Evolutionary conservation across 2,888 invertebrate species (phyloP), one percentile per base, ranked within the genome.

Genomic region (Pristionchus mayeri): DNA sequence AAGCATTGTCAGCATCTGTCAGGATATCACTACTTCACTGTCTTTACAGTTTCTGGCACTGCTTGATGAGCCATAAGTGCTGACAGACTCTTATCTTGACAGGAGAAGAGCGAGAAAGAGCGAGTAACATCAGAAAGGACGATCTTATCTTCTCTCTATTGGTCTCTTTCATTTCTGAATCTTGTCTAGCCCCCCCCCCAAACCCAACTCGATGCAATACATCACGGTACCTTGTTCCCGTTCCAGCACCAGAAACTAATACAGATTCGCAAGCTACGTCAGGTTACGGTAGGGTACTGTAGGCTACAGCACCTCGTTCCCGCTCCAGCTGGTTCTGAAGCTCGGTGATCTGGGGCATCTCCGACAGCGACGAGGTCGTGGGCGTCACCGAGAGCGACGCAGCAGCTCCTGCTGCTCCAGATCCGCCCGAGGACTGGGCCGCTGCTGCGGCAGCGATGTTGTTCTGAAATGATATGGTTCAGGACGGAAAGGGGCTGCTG

Each of bases 321-420:
- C 87, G 79, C 48, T 89, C 89, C 71, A 92, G 86, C n/a, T 90
- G 89, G 30, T 84, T 78, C 84, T 89, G 88, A 60, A 92, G 88
- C 78, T 90, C 90, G 21, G 37, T 44, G 40, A 71, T n/a, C 30
- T 50, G 76, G 27, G 40, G 76, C 30, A 78, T 48, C 50, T 50
- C 48, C 4, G 40, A n/a, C 13, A 21, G 7, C 30, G 50, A n/a
- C 21, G 48, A 30, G 2, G 76, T 30, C 6, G 76, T 88, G 50
- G 88, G 84, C 80, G 87, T 88, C 6, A 50, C 87, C 44, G 88
- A 84, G 76, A 87, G 88, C 44, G 71, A 9, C 34, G 34, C 27
- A 13, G 60, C 27, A 27, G 60, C 3, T 1, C 34, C 63, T 0
- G 63, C 34, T 16, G 63, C 63, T 3, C 40, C 67, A 11, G 67